A percentile compares a stretch with the other conserved stretches of the same genome.
These are phyloP conservation scores for Tachina lurida DNA, from an alignment of 2,888 invertebrate genomes.

Conservation along the genomic window DNA sequence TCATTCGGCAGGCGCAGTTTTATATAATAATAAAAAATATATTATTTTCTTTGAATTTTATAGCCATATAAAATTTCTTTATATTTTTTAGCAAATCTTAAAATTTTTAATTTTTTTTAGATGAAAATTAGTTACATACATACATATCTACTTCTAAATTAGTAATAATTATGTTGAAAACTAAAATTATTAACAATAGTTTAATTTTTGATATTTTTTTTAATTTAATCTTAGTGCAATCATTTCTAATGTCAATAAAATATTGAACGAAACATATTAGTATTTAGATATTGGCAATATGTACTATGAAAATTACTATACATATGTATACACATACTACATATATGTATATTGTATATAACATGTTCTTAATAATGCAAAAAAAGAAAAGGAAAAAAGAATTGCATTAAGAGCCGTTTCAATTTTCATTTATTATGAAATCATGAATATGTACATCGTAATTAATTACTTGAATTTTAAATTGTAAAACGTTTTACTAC, in stretches of 20 bases:
- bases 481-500: conserved; percentile 28
- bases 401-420: conserved; percentile 13
- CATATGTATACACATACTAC: not conserved
- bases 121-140: no score
- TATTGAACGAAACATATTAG: conserved; percentile 30
- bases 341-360: not conserved
- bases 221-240: not conserved
- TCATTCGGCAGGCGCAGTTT: no score
- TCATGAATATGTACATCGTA: conserved; percentile 29
- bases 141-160: no score
- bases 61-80: no score
- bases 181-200: no score
- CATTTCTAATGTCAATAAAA: not conserved
- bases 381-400: conserved; percentile 4
- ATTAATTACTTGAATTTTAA: conserved; percentile 54
- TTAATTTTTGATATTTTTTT: no score
- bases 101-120: no score
- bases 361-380: not conserved
- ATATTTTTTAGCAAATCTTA: no score
- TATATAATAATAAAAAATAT: no score
- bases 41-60: no score
- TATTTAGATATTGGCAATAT: conserved; percentile 45
- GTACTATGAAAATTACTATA: not conserved
- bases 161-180: no score
- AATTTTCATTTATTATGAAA: conserved; percentile 38